phyloP scores from a whole-genome alignment of 2,888 invertebrate species.

The Heliconius sara region DNA sequence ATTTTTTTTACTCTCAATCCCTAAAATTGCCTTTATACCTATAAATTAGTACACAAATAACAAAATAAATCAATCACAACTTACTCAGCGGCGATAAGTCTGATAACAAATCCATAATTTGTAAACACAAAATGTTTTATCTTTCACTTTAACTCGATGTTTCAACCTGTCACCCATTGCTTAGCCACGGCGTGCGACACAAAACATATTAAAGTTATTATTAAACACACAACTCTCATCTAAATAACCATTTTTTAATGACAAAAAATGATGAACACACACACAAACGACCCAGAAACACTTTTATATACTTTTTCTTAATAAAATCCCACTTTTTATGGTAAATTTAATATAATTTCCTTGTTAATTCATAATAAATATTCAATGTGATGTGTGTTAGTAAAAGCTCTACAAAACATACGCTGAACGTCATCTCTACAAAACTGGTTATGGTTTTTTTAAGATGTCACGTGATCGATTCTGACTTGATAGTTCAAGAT shows the following conservation, averaged over 20 bases:
- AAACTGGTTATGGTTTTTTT: conserved; percentile 73
- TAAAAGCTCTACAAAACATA: conserved; percentile 70
- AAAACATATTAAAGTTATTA: conserved; percentile 43
- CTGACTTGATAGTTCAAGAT: conserved; percentile 52
- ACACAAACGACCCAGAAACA: not conserved
- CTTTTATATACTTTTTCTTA: conserved; percentile 24
- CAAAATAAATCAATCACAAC: conserved; percentile 45
- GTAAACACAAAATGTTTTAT: conserved; percentile 63
- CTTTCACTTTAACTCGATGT: conserved; percentile 78
- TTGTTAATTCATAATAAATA: conserved; percentile 47
- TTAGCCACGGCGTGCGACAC: conserved; percentile 59
- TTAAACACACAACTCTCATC: conserved; percentile 59
- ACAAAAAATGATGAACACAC: conserved; percentile 9
- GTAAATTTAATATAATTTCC: conserved; percentile 30
- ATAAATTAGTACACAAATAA: not conserved
- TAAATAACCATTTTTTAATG: conserved; percentile 12
- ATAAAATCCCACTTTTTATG: conserved; percentile 23
- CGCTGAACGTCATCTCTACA: conserved; percentile 72
- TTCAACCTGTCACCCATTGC: conserved; percentile 80
- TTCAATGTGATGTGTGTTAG: conserved; percentile 47
- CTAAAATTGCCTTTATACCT: not conserved
- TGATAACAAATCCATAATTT: conserved; percentile 75
- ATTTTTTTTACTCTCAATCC: not conserved
- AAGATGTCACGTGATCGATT: conserved; percentile 69
- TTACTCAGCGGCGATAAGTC: conserved; percentile 76